These are phyloP conservation scores for Riparia riparia DNA, from an alignment of 2,113 vertebrate genomes.

Conservation along the genomic window DNA sequence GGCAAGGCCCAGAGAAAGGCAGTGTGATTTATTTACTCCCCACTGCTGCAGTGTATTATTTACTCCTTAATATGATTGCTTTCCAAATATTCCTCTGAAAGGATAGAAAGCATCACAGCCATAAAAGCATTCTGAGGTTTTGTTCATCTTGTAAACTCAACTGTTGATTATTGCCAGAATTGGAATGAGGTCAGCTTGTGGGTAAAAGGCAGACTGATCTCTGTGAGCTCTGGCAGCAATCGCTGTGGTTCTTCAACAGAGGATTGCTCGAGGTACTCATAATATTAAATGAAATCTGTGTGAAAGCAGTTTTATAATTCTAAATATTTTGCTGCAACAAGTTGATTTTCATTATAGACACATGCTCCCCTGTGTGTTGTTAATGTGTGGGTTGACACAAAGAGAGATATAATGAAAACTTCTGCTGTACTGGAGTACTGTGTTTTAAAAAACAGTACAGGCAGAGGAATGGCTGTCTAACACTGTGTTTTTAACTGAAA, in stretches of 20 bases:
- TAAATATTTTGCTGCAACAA: not conserved
- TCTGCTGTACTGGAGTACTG: not conserved
- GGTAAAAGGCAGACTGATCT: not conserved
- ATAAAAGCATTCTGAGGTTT: not conserved
- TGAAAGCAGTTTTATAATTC: not conserved
- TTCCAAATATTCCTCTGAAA: not conserved
- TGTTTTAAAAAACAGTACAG: not conserved
- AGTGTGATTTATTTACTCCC: not conserved
- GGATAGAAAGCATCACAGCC: not conserved
- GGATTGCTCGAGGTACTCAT: not conserved
- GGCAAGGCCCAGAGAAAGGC: not conserved
- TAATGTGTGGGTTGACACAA: not conserved
- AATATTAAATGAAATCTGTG: not conserved
- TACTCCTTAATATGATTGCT: not conserved
- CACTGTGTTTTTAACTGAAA: not conserved
- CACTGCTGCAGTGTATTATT: not conserved
- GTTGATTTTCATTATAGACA: not conserved
- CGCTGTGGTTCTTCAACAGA: not conserved
- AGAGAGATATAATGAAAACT: not conserved
- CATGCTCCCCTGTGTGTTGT: fast-evolving
- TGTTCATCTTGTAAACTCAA: not conserved
- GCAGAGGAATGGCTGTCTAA: not conserved
- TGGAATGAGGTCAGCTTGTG: not conserved
- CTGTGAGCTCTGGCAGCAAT: not conserved
- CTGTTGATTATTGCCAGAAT: not conserved